Evolutionary conservation across 2,113 vertebrate species (phyloP).

Genomic region (Felis chaus): DNA sequence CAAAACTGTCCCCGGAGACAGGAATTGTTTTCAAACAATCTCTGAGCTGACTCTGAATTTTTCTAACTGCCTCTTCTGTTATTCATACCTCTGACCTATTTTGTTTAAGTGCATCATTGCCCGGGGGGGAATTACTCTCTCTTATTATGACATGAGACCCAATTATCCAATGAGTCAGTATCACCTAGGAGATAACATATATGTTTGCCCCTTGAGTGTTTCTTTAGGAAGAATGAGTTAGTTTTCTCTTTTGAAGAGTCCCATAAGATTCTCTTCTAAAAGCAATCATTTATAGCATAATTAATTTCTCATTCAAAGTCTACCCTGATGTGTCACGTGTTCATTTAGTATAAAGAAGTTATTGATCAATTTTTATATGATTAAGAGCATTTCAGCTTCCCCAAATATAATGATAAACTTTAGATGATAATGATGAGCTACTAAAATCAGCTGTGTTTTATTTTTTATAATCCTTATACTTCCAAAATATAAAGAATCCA

Average conservation of each 20-base stretch:
- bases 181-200: conserved; percentile 7
- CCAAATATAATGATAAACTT: conserved; percentile 27
- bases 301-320: conserved; percentile 43
- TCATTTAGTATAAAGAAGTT: conserved; percentile 38
- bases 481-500: not conserved
- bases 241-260: conserved; percentile 24
- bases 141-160: conserved; percentile 35
- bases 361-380: conserved; percentile 33
- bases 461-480: not conserved
- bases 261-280: conserved; percentile 7
- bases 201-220: not conserved
- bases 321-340: conserved; percentile 21
- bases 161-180: conserved; percentile 61
- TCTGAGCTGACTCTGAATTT: conserved; percentile 55
- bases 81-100: conserved; percentile 61
- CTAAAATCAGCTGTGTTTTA: conserved; percentile 1
- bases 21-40: conserved; percentile 56
- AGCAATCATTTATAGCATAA: not conserved
- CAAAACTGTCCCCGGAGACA: conserved; percentile 45
- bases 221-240: conserved; percentile 38
- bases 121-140: not conserved
- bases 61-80: conserved; percentile 48
- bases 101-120: conserved; percentile 41
- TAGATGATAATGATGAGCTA: not conserved
- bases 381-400: conserved; percentile 29